These are phyloP conservation scores for Cassiopea andromeda DNA, from an alignment of 30 jellyfish, hydroid and myxozoan species.

Conservation along the genomic window DNA sequence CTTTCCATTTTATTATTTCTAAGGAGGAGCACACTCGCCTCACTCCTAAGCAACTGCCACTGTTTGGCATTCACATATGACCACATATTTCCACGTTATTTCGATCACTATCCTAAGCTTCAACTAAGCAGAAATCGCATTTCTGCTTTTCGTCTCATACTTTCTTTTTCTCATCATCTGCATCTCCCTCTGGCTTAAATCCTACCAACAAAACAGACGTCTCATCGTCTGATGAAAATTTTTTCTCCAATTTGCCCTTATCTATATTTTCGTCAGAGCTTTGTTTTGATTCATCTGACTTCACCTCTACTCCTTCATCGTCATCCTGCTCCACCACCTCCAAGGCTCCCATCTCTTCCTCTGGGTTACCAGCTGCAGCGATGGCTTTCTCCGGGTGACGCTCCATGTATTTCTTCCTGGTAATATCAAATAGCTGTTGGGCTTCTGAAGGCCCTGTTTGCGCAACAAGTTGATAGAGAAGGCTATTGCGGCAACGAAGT, in stretches of 20 bases:
- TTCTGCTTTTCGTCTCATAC: neutral
- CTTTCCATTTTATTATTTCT: no score
- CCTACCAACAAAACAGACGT: conserved; percentile 37
- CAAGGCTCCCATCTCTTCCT: conserved; percentile 78
- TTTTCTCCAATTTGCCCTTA: neutral
- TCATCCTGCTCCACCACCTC: conserved; percentile 61
- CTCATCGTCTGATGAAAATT: conserved; percentile 23
- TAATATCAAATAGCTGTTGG: conserved; percentile 87
- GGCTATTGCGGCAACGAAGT: conserved; percentile 82
- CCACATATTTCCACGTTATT: no score
- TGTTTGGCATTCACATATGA: no score
- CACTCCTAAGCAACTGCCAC: no score
- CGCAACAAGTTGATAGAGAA: conserved; percentile 82
- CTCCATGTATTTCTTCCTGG: conserved; percentile 74
- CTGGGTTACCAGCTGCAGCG: conserved; percentile 20
- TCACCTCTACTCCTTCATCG: conserved; percentile 55
- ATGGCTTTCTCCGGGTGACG: conserved; percentile 55
- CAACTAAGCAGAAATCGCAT: no score
- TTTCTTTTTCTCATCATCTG: conserved; percentile 11
- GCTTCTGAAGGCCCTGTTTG: conserved; percentile 96
- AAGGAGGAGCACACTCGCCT: no score
- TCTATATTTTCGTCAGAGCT: neutral
- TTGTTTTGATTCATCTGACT: conserved; percentile 22
- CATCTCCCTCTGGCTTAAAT: conserved; percentile 46
- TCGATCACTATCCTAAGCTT: no score